phyloP scores from a whole-genome alignment of 2,797 vertebrate genomes.

The Syngnathus rostellatus region DNA sequence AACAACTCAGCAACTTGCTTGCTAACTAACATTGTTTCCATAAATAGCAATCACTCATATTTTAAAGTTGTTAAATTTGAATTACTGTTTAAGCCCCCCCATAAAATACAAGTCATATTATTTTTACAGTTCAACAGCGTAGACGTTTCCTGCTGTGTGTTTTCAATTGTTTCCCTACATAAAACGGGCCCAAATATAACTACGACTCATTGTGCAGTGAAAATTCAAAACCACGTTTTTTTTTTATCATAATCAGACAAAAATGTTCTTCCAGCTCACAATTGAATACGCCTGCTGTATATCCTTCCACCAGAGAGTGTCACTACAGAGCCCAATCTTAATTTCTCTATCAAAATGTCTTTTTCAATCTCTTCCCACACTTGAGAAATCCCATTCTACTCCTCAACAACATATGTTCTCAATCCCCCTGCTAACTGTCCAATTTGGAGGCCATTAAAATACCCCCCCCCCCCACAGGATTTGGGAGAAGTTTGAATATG shows the following conservation, averaged over 20 bases:
- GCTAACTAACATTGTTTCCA: too few species aligned
- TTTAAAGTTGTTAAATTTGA: too few species aligned
- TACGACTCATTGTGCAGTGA: too few species aligned
- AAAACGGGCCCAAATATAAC: too few species aligned
- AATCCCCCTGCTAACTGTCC: constrained; percentile 7
- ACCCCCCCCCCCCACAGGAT: constrained; percentile 29
- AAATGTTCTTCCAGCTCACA: not conserved
- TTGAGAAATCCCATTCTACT: not conserved
- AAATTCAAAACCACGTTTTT: not conserved
- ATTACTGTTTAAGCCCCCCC: too few species aligned
- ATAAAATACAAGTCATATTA: too few species aligned
- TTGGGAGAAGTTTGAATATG: constrained; percentile 33
- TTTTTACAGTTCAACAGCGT: too few species aligned
- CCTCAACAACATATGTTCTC: constrained; percentile 11
- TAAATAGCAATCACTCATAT: too few species aligned
- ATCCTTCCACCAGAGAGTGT: constrained; percentile 48
- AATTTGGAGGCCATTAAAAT: constrained; percentile 39
- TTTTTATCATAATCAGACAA: not conserved
- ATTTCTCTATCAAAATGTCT: not conserved
- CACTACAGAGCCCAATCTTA: constrained; percentile 39
- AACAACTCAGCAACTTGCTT: too few species aligned
- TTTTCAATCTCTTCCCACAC: not conserved
- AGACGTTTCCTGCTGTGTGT: too few species aligned
- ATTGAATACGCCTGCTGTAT: constrained; percentile 27
- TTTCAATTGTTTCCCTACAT: too few species aligned